phyloP scores from a whole-genome alignment of 2,113 vertebrate genomes.

The Zootoca vivipara region DNA sequence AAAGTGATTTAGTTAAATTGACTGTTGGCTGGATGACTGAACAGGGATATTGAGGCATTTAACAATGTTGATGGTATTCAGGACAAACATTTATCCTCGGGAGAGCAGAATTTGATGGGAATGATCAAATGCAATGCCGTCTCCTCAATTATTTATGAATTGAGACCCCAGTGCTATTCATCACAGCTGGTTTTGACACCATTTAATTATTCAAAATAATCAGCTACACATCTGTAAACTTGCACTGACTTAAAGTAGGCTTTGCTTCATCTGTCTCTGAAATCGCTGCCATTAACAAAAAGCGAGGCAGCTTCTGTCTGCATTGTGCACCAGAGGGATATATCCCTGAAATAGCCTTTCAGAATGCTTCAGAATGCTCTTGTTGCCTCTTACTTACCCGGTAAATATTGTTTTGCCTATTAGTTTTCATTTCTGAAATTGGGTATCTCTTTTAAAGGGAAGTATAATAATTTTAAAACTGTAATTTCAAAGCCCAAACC shows the following conservation, averaged over 20 bases:
- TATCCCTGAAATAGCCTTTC: conserved; percentile 46
- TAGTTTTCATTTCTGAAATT: background rate
- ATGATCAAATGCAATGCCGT: conserved; percentile 81
- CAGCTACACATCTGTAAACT: conserved; percentile 79
- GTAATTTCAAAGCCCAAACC: rapidly evolving
- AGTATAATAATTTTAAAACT: background rate
- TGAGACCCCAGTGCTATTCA: conserved; percentile 76
- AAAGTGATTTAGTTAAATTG: conserved; percentile 81
- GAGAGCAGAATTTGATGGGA: conserved; percentile 86
- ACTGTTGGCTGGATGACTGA: conserved; percentile 83
- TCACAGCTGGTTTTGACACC: conserved; percentile 86
- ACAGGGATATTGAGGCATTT: conserved; percentile 81
- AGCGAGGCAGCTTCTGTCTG: conserved; percentile 52
- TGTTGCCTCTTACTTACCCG: conserved; percentile 2
- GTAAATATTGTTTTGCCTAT: conserved; percentile 43
- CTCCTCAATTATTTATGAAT: conserved; percentile 85
- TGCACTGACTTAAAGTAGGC: conserved; percentile 75
- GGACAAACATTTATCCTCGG: conserved; percentile 81
- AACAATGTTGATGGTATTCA: conserved; percentile 85
- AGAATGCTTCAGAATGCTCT: conserved; percentile 34
- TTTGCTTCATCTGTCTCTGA: conserved; percentile 69
- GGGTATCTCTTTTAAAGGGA: conserved; percentile 17
- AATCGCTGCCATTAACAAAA: conserved; percentile 72
- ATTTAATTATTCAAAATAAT: conserved; percentile 86
- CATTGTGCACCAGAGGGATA: conserved; percentile 54